Base-by-base conservation (phyloP, 1,140 invertebrate genomes). In the Zaprionus nigranus region DNA sequence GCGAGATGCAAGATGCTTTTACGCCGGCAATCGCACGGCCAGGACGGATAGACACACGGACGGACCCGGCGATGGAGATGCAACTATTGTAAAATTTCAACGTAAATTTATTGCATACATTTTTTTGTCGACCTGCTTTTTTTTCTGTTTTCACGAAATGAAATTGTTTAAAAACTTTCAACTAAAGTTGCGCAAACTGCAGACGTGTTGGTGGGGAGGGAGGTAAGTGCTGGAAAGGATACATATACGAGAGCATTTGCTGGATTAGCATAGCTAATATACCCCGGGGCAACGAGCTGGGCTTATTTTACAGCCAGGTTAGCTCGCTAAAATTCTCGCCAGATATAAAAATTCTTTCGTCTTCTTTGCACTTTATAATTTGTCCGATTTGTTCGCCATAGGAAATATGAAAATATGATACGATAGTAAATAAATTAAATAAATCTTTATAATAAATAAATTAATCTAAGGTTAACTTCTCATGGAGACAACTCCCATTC, bases 71-170 rank as follows among this genome's bases (percentile, higher is more conserved):
- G 75, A 78, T 69, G 59, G 53, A 84, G 81, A 81, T 62, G 81
- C 82, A 84, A 78, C 78, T 82, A 86, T 86, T 86, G 79, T 76
- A 79, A 82, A 86, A 82, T 86, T 86, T 81, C 72, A 82, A 79
- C 82, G 79, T 86, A 65, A 86, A 86, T 86, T 86, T 86, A 86
- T 82, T 86, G 82, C 82, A 79, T 59, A 69, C 79, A 82, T 68
- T 79, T 82, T 64, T 75, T 72, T 75, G 68, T 80, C n/a, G n/a
- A 17, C n/a, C 2, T 34, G 9, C 30, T 71, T 78, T 49, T 64
- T 64, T 49, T 38, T 67, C 59, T n/a, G 13, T 36, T 30, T 13
- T 34, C 17, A 53, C 17, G 20, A 15, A 36, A 58, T 58, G 56
- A 56, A 56, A 56, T 51, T 51, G 46, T 51, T 51, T 51, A 56